Evolutionary conservation across 2,888 invertebrate genomes (phyloP).

Genomic region (Drosophila sordidapex): DNA sequence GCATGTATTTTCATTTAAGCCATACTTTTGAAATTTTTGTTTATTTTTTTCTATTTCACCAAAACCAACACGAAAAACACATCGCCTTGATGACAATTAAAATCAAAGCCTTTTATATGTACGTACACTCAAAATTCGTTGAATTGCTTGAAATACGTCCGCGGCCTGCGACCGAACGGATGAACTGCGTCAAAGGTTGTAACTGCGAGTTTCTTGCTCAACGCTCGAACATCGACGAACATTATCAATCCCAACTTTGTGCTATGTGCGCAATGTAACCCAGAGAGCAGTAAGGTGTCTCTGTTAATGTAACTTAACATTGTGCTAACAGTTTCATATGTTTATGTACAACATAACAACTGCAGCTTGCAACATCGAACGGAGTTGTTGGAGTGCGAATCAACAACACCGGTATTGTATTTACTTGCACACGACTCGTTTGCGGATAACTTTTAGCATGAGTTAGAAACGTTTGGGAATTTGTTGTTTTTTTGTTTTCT

Average conservation of each 20-base stretch:
- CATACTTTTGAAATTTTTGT: conserved; percentile 13
- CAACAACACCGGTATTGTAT: conserved; percentile 2
- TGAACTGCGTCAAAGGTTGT: conserved; percentile 29
- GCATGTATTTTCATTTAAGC: neutral
- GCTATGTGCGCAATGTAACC: neutral
- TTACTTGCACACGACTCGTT: neutral
- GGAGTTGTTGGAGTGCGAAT: neutral
- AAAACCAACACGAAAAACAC: conserved; percentile 6
- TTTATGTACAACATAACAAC: conserved; percentile 1
- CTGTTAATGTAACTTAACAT: neutral
- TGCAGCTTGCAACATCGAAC: conserved; percentile 12
- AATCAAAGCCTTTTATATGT: conserved; percentile 15
- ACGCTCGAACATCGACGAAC: conserved; percentile 48
- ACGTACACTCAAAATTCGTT: conserved; percentile 21
- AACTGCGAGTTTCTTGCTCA: conserved; percentile 28
- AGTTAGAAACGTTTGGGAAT: neutral
- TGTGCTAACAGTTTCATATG: neutral
- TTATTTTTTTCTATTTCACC: conserved; percentile 9
- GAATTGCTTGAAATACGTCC: conserved; percentile 37
- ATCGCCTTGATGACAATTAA: conserved; percentile 5
- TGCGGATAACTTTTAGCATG: neutral
- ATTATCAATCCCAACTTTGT: neutral
- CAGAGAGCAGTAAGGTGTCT: neutral
- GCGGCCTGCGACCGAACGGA: conserved; percentile 35
- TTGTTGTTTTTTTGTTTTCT: neutral